Base-by-base conservation (phyloP, 2,888 invertebrate species). In the Yponomeuta evonymella region DNA sequence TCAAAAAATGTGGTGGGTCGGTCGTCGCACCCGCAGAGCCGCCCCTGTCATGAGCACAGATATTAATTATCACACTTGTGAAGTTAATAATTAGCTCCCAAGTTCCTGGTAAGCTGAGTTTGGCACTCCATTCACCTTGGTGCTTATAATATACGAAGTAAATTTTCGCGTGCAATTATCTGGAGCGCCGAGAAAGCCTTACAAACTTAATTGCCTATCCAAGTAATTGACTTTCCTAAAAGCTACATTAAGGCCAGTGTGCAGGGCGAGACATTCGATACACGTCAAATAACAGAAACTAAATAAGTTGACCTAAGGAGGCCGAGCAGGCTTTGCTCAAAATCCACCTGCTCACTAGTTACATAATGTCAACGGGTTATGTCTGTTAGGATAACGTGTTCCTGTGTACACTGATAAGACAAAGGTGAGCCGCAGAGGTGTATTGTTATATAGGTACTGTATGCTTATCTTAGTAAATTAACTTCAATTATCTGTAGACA, bases 41-140 rank as follows among this genome's bases (percentile, higher is more conserved):
- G 73, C 67, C 48, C 48, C 70, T 66, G 75, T 76, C 74, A 72
- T 70, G 75, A 75, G 75, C 75, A 78, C 76, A 78, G 81, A 85
- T 87, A 87, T 88, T 86, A 86, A 88, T 88, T 87, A 86, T 85
- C 72, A 72, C 75, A 73, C 84, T 82, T 81, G 79, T 77, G 76
- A 86, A 88, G 79, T 89, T 86, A 81, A 85, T 88, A 85, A 88
- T 88, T 86, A 88, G 87, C 84, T 88, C 86, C 82, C 80, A 84
- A 88, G 80, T 88, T 86, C 70, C 78, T 76, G 79, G 78, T 81
- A 77, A 81, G 80, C 85, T 83, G 85, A 86, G 83, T 87, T 87
- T 87, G 86, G 80, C 85, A 85, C 80, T 84, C 83, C 79, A 81
- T 79, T 83, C 79, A 73, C 51, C 75, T 78, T 5, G 43, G 43